These are phyloP conservation scores for Hiodon tergisus DNA, from an alignment of 2,113 vertebrate species.

Conservation along the genomic window DNA sequence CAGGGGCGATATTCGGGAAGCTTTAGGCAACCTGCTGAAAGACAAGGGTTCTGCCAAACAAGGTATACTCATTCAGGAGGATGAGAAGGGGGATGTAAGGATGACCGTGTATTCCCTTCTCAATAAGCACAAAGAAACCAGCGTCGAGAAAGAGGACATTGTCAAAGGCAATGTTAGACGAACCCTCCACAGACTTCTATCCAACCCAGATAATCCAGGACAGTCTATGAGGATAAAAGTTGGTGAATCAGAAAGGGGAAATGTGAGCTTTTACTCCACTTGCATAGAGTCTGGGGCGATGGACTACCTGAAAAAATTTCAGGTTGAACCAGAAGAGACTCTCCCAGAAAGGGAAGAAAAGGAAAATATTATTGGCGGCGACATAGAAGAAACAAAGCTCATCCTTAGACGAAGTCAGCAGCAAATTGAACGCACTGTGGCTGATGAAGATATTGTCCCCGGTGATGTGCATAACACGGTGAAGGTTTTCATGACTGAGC, in stretches of 20 bases:
- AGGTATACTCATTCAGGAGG: slow-evolving; percentile 85
- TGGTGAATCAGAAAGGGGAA: slow-evolving; percentile 74
- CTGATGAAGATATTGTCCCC: slow-evolving; percentile 72
- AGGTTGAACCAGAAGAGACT: slow-evolving; percentile 60
- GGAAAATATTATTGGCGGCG: slow-evolving; percentile 71
- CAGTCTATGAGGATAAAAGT: slow-evolving; percentile 61
- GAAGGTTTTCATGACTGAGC: slow-evolving; percentile 75
- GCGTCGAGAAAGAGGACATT: slow-evolving; percentile 65
- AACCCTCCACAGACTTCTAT: slow-evolving; percentile 67
- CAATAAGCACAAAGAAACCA: slow-evolving; percentile 61
- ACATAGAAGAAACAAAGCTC: slow-evolving; percentile 74
- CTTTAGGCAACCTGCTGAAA: slow-evolving; percentile 72
- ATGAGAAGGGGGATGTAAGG: slow-evolving; percentile 81
- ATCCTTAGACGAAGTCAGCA: slow-evolving; percentile 61
- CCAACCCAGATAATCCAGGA: slow-evolving; percentile 54
- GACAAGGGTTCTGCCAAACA: slow-evolving; percentile 61
- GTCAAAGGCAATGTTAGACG: slow-evolving; percentile 72
- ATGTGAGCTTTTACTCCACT: slow-evolving; percentile 83
- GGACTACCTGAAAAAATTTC: slow-evolving; percentile 77
- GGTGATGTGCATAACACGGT: slow-evolving; percentile 75
- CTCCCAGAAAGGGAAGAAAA: slow-evolving; percentile 46
- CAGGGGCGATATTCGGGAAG: slow-evolving; percentile 74
- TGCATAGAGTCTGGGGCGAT: slow-evolving; percentile 85
- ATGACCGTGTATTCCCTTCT: slow-evolving; percentile 89
- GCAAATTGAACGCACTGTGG: slow-evolving; percentile 69